Evolutionary conservation across 2,888 invertebrate genomes (phyloP), one percentile per base, ranked within the genome.

Genomic region (Thumatha senex): DNA sequence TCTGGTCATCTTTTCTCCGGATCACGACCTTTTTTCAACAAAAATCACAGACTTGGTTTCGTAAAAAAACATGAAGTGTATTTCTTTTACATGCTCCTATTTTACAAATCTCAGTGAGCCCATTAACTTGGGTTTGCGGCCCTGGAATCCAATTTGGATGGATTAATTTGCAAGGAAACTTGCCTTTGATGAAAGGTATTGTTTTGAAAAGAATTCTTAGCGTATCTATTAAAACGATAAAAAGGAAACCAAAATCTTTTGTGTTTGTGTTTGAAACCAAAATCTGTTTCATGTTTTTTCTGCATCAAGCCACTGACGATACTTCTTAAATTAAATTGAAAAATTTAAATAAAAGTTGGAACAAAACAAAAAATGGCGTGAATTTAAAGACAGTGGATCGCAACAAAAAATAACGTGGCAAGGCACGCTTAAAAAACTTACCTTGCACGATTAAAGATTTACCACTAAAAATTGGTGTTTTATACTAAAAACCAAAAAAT

Each of bases 131-230:
- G 13, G 18, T 29, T 40, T 14, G 13, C 31, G 38, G 31, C 24
- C 39, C 52, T 24, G 36, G 40, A 31, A 53, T 53, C 48, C 48
- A 53, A 53, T 53, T 53, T 53, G 14, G 52, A 24, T 45, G 52
- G 52, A 48, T 53, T 53, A 48, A 48, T 45, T 33, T 48, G 18
- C 38, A 53, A 53, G 36, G 34, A 36, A 45, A 38, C 48, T 38
- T 40, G 44, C 18, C 52, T 66, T 56, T 55, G 40, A 54, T 35
- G 44, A 24, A 33, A 44, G 36, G 38, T 47, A 56, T 52, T 58
- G 51, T 61, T 54, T 58, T 49, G 50, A 66, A 56, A 48, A 13
- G 40, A 58, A 43, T 53, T 56, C 46, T 35, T 40, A 63, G 45
- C 42, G 45, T 54, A 58, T 45, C 48, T 46, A 52, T 53, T 41